Conservation (phyloP, 1,140 invertebrate genomes). For the Dendroctonus valens region DNA sequence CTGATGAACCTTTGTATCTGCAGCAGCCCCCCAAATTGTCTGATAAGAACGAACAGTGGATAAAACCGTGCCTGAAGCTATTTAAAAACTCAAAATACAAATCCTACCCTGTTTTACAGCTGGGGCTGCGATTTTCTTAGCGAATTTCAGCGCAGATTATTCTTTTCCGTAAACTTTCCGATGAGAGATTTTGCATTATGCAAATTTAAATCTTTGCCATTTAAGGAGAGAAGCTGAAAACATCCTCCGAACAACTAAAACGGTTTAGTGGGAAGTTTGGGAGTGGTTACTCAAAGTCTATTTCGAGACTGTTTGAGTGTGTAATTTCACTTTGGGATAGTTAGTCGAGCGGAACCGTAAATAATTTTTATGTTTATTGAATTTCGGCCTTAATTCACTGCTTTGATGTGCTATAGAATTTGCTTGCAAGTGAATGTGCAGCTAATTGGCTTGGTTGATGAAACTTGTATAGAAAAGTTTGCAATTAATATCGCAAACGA, state of each 20-base stretch:
- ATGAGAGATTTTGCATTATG: slow-evolving; percentile 1
- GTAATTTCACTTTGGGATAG: too few species aligned
- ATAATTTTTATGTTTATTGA: too few species aligned
- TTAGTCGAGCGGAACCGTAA: too few species aligned
- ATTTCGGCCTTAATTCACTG: too few species aligned
- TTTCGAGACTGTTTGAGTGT: too few species aligned
- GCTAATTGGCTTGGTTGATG: too few species aligned
- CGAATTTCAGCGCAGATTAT: background rate
- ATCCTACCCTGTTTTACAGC: slow-evolving; percentile 4
- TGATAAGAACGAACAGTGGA: slow-evolving; percentile 6
- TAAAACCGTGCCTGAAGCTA: slow-evolving; percentile 6
- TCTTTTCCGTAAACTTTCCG: slow-evolving; percentile 6
- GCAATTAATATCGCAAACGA: too few species aligned
- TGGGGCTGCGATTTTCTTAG: background rate
- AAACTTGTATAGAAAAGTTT: too few species aligned
- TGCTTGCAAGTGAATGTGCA: too few species aligned
- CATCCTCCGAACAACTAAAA: background rate
- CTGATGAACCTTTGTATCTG: slow-evolving; percentile 11
- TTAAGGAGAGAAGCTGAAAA: background rate
- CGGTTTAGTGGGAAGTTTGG: too few species aligned
- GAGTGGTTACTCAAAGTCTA: too few species aligned
- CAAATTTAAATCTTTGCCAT: slow-evolving; percentile 3
- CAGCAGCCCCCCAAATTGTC: slow-evolving; percentile 6
- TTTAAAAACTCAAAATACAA: slow-evolving; percentile 5
- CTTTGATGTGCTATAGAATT: too few species aligned